Evolutionary conservation across 2,113 vertebrate genomes (phyloP).

Genomic region (Cinclus cinclus): DNA sequence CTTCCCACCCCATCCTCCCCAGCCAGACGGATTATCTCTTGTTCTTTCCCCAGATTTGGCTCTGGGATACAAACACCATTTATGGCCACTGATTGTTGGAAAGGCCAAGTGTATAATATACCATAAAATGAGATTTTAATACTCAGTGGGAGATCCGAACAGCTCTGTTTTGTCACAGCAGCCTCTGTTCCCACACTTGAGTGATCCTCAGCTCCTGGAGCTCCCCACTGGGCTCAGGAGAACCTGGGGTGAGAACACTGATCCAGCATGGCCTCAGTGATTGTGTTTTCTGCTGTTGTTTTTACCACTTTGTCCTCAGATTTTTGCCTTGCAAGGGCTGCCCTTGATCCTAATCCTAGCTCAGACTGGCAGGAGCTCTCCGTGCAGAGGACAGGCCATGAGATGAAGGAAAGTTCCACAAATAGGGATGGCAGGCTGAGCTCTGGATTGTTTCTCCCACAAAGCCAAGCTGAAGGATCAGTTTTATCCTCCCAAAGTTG

Average conservation of each 20-base stretch:
- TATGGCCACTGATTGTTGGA: conserved; percentile 65
- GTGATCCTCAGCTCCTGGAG: not conserved
- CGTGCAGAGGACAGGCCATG: not conserved
- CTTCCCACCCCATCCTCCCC: conserved; percentile 4
- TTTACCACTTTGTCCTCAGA: not conserved
- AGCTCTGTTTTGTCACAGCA: not conserved
- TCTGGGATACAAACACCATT: conserved; percentile 68
- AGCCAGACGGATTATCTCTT: conserved; percentile 64
- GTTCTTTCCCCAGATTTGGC: conserved; percentile 67
- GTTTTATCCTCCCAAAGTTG: not conserved
- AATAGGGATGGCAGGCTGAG: not conserved
- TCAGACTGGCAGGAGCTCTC: not conserved
- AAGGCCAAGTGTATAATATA: conserved; percentile 74
- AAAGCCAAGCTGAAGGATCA: not conserved
- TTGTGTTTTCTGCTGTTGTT: not conserved
- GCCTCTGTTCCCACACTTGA: conserved; percentile 2
- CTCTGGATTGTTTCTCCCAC: not conserved
- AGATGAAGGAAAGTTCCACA: not conserved
- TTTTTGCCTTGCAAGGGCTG: not conserved
- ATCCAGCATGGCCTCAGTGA: not conserved
- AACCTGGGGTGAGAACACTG: not conserved
- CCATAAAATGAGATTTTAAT: conserved; percentile 77
- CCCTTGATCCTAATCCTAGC: not conserved
- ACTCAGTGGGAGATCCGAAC: conserved; percentile 43
- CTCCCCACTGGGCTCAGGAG: not conserved